Evolutionary conservation across 30 jellyfish, hydroid and myxozoan species (phyloP), one percentile per base, ranked within the genome.

Genomic region (Aurelia sp.): DNA sequence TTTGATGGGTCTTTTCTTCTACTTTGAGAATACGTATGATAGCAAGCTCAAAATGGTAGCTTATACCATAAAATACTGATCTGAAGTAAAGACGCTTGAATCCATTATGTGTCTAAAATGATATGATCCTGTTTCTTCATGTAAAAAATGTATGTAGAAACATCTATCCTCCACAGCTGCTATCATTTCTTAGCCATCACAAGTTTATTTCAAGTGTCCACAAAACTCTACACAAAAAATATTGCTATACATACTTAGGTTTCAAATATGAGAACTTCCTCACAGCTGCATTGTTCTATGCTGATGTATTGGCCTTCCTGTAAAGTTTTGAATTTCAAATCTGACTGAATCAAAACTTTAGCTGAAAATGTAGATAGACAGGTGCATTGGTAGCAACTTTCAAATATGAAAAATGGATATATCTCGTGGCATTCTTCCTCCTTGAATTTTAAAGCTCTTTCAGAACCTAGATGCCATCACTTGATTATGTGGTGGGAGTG

Each of bases 41-140:
- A 75, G 86, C 86, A 52, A 75, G 86, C 50, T 75, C 86, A 75
- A 50, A 50, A 19, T 74, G 3, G 72, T 19, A 72, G 84, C 84
- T 72, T 72, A 72, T 72, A 21, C 84, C 84, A 5, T 19, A 31
- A 72, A 72, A 72, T 2, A 16, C 81, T 69, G 70, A 47, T 40
- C 69, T 67, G 69, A 72, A 72, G 84, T 72, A 72, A 72, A 72
- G 38, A 70, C 35, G 84, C 84, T 72, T 40, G 84, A 72, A 72
- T 67, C 3, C 17, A 72, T 72, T 0, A 69, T 11, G 81, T 1
- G 63, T 27, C 33, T 27, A 27, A 27, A 2, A 27, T 27, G 33
- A 27, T 0, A 2, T 27, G 33, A 27, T 27, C 7, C 7, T 30
- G 16, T 72, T 19, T 72, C n/a, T 72, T 72, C 47, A 72, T 69